Evolutionary conservation across 1,140 invertebrate species (phyloP).

Genomic region (Mercenaria mercenaria): DNA sequence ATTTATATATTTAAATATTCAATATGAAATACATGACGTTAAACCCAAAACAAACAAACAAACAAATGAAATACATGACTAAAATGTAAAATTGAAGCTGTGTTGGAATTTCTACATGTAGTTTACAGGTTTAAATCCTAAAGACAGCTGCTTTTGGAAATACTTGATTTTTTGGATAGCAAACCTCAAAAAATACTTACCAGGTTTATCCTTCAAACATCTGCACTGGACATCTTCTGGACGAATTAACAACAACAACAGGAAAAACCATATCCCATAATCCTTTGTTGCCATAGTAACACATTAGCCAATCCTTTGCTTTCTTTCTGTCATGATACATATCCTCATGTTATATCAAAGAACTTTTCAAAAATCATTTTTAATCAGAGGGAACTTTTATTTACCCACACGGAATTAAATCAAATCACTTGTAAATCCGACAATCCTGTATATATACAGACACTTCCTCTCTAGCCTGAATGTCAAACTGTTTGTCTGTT

Average conservation of each 20-base stretch:
- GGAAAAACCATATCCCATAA: slow-evolving; percentile 11
- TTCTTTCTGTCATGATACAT: background rate
- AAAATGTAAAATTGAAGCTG: too few species aligned
- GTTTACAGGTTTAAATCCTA: too few species aligned
- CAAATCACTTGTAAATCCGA: too few species aligned
- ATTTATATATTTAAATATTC: too few species aligned
- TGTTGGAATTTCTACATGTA: too few species aligned
- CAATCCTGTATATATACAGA: background rate
- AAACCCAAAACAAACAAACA: too few species aligned
- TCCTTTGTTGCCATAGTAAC: slow-evolving; percentile 21
- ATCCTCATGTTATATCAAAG: slow-evolving; percentile 2
- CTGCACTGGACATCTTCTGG: background rate
- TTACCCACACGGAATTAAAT: too few species aligned
- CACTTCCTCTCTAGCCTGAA: background rate
- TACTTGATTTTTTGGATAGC: too few species aligned
- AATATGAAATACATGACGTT: too few species aligned
- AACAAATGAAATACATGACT: too few species aligned
- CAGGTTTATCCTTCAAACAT: background rate
- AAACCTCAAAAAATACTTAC: background rate
- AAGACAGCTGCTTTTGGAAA: too few species aligned
- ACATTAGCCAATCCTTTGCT: slow-evolving; percentile 2
- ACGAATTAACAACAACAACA: background rate
- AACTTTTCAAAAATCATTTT: background rate
- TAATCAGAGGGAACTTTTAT: too few species aligned
- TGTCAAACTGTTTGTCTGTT: background rate